Conservation (phyloP, 2,113 vertebrate genomes). For the Actenoides lindsayi region DNA sequence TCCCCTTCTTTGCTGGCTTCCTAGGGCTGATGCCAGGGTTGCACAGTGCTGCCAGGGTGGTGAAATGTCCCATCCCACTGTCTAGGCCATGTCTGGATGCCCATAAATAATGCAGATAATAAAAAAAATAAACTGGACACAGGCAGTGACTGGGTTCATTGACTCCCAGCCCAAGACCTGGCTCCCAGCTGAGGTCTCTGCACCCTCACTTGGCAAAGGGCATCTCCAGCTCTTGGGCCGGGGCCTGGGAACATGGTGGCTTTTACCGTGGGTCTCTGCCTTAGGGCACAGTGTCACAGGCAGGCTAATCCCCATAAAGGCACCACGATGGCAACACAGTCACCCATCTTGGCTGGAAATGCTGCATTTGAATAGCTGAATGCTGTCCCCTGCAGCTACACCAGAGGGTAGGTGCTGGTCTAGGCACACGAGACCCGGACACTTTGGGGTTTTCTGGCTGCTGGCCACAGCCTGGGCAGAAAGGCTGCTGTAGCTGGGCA, state of each 20-base stretch:
- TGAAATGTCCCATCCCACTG: neutral
- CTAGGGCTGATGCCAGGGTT: neutral
- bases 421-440: neutral
- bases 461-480: neutral
- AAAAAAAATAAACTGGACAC: neutral
- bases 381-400: neutral
- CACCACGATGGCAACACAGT: neutral
- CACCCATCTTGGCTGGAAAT: neutral
- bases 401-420: neutral
- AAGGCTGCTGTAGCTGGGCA: neutral
- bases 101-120: neutral
- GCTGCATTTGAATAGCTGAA: neutral
- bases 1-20: neutral
- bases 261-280: neutral
- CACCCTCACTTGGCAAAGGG: neutral
- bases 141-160: neutral
- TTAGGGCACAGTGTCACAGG: fast-evolving
- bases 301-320: neutral
- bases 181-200: neutral
- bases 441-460: neutral
- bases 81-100: neutral
- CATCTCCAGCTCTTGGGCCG: fast-evolving
- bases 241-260: neutral
- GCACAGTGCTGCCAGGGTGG: neutral
- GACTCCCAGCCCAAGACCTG: neutral